Evolutionary conservation across 2,888 invertebrate genomes (phyloP).

Genomic region (Glyphotaelius pellucidus): DNA sequence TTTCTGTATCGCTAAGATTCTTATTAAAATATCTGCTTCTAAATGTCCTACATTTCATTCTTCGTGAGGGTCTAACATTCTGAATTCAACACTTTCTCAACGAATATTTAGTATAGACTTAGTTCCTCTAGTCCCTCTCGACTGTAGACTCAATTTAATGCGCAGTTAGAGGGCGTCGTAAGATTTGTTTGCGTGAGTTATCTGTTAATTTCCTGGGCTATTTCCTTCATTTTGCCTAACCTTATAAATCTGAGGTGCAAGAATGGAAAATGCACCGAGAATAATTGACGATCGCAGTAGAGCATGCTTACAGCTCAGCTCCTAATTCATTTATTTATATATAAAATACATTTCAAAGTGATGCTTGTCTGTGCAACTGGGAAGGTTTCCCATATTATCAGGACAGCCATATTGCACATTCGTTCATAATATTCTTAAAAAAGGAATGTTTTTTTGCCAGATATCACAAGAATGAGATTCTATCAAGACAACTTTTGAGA

Average conservation of each 20-base stretch:
- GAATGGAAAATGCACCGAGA: background rate
- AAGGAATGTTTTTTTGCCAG: too few relatives aligned
- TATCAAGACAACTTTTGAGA: too few relatives aligned
- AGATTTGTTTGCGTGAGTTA: background rate
- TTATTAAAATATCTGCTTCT: too few relatives aligned
- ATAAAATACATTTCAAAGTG: too few relatives aligned
- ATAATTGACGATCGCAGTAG: background rate
- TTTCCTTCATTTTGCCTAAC: background rate
- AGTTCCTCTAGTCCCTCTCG: background rate
- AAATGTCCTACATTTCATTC: background rate
- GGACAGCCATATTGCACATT: too few relatives aligned
- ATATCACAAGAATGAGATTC: too few relatives aligned
- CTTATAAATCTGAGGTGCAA: background rate
- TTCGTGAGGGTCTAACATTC: background rate
- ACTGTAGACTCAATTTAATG: background rate
- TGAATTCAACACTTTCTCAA: background rate
- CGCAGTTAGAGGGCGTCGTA: background rate
- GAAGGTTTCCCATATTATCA: too few relatives aligned
- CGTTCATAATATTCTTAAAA: too few relatives aligned
- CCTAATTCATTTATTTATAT: too few relatives aligned
- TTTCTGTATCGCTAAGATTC: too few relatives aligned
- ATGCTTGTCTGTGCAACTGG: too few relatives aligned
- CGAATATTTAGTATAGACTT: background rate
- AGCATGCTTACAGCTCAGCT: too few relatives aligned
- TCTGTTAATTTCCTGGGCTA: background rate